Base-by-base conservation (phyloP, 2,797 vertebrate species). In the Melanogrammus aeglefinus region DNA sequence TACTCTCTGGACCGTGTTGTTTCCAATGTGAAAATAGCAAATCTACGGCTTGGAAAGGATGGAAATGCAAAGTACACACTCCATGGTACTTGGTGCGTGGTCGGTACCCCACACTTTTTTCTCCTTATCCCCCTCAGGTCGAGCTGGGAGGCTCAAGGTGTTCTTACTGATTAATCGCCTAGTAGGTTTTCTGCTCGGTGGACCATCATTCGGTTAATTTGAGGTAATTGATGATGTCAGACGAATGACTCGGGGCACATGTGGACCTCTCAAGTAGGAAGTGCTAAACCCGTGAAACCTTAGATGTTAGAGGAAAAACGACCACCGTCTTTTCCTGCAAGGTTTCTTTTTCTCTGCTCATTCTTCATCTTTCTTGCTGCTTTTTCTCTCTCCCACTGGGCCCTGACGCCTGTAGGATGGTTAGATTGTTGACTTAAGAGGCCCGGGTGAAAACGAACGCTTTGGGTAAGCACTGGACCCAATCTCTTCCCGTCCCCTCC, bases 181-280 rank as follows among this genome's bases (percentile, higher is more conserved):
- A 80, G 82, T 89, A 90, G 85, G 82, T 91, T 91, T 89, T 91
- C 88, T 92, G 90, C 87, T 93, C 92, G 94, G 86, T 87, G 82
- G 93, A 94, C 93, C 94, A 93, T 95, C 94, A 94, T 91, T 84
- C 83, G 86, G 86, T 92, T 94, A 91, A 94, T 94, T 93, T 90
- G 84, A 83, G 82, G 87, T 92, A 91, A 93, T 90, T 91, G 88
- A 92, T 92, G 87, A 87, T 87, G 89, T 90, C 89, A 81, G 80
- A 91, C 89, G 87, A 91, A 90, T 85, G 86, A 85, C 86, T 87
- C 79, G 80, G 77, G 82, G 79, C 77, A 80, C 83, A 79, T 84
- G 79, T 69, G 57, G 79, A 79, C 74, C 80, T 84, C 84, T 78
- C 78, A 69, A 81, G 80, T 63, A 75, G 78, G 29, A 51, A 74